Conservation (phyloP, 1,140 invertebrate species). For the Chironomus striatipennis region DNA sequence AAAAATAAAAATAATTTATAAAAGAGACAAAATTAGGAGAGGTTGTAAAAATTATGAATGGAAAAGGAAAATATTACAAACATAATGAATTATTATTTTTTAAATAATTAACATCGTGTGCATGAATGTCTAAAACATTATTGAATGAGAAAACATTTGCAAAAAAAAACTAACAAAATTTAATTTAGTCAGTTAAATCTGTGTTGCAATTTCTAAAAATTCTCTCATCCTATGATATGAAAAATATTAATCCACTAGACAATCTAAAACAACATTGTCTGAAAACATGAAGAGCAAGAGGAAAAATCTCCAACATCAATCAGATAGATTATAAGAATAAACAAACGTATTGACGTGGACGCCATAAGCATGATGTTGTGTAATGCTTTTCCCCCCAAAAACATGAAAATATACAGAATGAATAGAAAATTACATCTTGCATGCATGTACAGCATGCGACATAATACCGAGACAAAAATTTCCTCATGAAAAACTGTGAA, state of each 20-base stretch:
- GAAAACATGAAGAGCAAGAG: not conserved
- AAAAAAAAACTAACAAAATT: too few species aligned
- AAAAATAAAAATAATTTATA: not conserved
- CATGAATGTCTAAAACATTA: too few species aligned
- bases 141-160: too few species aligned
- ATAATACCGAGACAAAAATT: not conserved
- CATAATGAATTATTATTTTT: too few species aligned
- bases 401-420: not conserved
- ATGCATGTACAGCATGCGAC: not conserved
- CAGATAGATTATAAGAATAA: not conserved
- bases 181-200: too few species aligned
- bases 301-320: not conserved
- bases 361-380: constrained; percentile 12
- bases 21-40: not conserved
- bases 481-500: not conserved
- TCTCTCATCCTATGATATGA: not conserved
- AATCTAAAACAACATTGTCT: not conserved
- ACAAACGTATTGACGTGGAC: constrained; percentile 5
- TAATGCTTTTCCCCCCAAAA: not conserved
- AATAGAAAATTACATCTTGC: not conserved
- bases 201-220: not conserved
- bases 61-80: too few species aligned
- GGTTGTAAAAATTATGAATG: too few species aligned
- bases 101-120: too few species aligned
- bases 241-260: not conserved